Base-by-base conservation (phyloP, 53 echinoderm and acorn worm species). In the Luidia sarsii region DNA sequence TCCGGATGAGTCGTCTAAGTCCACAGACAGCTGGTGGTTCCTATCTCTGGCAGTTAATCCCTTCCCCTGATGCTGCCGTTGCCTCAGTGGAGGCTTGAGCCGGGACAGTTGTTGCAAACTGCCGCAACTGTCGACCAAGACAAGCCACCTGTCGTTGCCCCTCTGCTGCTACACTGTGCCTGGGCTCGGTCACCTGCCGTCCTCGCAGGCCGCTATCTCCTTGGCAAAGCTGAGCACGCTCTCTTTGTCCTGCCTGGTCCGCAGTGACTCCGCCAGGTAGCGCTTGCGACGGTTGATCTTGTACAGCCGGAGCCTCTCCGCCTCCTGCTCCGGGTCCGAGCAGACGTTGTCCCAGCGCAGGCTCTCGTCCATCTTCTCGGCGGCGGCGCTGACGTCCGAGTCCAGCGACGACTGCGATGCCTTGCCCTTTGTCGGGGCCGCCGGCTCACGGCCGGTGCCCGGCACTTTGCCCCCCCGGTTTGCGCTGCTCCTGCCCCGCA, bases 241-340 rank as follows among this genome's bases (percentile, higher is more conserved):
- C 21, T 92, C 95, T 29, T 90, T 95, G 50, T 95, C 95, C 21
- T 89, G 85, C 39, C 95, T 83, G 23, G 83, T 83, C 75, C 91
- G 73, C 13, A 94, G 81, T 15, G 86, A 65, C 23, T 93, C 99
- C 34, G 85, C 90, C 65, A 99, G 80, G 73, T 99, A 99, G 37
- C 99, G 45, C 61, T 99, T 99, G 50, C 99, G 48, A 9, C 99
- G 68, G 65, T 99, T 99, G 22, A 99, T 81, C 75, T 99, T 99
- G 79, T 99, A 99, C 24, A 73, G 39, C 46, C 89, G 60, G 23
- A 99, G 87, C 53, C 99, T 68, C 71, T 91, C 91, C 16, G 75
- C 82, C 79, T 99, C 99, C 11, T 93, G 85, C 13, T 89, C 87
- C 52, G 94, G 87, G 23, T 99, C 91, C 48, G 86, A 80, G 38